A percentile compares a stretch with the other conserved stretches of the same genome.
Conservation (phyloP, 2,888 invertebrate species). For the Aleiodes alternator region DNA sequence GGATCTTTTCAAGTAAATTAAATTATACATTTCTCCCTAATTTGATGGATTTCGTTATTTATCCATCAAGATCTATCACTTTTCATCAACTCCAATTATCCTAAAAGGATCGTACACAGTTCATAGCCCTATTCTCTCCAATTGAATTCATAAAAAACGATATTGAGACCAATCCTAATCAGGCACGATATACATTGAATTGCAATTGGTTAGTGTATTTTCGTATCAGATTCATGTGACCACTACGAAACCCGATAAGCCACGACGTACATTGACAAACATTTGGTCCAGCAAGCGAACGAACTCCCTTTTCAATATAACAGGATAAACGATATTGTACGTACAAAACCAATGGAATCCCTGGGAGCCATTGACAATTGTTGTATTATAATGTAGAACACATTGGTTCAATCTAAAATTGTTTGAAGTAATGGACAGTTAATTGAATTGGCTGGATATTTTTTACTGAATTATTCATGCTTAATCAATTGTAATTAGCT, state of each 20-base stretch:
- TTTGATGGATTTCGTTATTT: no score
- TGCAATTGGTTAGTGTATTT: background rate
- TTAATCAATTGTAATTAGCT: constrained; percentile 10
- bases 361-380: constrained; percentile 11
- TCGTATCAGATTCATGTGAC: constrained; percentile 18
- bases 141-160: background rate
- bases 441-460: background rate
- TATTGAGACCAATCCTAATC: constrained; percentile 1
- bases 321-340: constrained; percentile 17
- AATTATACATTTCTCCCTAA: no score
- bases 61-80: no score
- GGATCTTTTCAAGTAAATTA: no score
- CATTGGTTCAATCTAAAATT: background rate
- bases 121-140: background rate
- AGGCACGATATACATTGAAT: constrained; percentile 27
- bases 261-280: constrained; percentile 21
- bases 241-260: constrained; percentile 25
- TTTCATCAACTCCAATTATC: no score
- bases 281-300: background rate
- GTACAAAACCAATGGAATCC: constrained; percentile 20
- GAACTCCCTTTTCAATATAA: constrained; percentile 12
- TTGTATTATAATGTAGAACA: constrained; percentile 12
- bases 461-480: constrained; percentile 18
- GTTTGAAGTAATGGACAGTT: background rate
- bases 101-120: background rate